Percentiles rank a stretch among this genome's conserved stretches.
phyloP scores from a whole-genome alignment of 2,113 vertebrate species.

The Alces alces region DNA sequence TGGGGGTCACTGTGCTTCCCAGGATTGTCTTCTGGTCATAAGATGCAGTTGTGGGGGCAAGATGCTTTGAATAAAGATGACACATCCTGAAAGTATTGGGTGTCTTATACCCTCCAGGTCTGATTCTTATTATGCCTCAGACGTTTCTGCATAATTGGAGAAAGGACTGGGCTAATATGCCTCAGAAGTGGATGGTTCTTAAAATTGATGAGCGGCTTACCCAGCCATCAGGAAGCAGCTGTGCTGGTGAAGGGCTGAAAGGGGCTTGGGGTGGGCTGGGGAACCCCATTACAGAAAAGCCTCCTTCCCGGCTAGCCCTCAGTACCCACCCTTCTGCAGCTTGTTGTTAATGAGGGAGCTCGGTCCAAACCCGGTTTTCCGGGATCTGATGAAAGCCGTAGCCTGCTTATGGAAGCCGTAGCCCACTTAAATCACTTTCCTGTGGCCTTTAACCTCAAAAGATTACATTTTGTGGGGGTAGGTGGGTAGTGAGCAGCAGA shows the following conservation, averaged over 20 bases:
- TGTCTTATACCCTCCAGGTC: background rate
- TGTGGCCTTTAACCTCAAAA: conserved; percentile 70
- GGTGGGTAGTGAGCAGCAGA: background rate
- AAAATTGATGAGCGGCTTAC: background rate
- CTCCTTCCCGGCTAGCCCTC: background rate
- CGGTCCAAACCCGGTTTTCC: conserved; percentile 31
- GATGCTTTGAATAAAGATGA: background rate
- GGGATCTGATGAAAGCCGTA: background rate
- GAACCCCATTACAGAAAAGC: background rate
- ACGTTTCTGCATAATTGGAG: background rate
- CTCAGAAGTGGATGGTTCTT: background rate
- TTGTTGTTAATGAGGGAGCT: background rate
- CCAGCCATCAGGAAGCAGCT: background rate
- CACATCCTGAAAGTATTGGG: background rate
- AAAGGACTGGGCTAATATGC: background rate
- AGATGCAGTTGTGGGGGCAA: background rate
- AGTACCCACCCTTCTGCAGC: background rate
- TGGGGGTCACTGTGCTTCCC: background rate
- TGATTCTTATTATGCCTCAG: background rate
- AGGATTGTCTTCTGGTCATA: background rate
- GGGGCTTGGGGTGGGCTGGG: no score
- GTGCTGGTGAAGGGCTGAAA: background rate
- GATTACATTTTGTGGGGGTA: conserved; percentile 64
- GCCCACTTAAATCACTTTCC: conserved; percentile 61
- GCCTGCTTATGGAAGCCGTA: background rate